Percentiles rank a stretch among this genome's conserved stretches.
These are phyloP conservation scores for Canis aureus DNA, from an alignment of 2,113 vertebrate genomes.

Conservation along the genomic window DNA sequence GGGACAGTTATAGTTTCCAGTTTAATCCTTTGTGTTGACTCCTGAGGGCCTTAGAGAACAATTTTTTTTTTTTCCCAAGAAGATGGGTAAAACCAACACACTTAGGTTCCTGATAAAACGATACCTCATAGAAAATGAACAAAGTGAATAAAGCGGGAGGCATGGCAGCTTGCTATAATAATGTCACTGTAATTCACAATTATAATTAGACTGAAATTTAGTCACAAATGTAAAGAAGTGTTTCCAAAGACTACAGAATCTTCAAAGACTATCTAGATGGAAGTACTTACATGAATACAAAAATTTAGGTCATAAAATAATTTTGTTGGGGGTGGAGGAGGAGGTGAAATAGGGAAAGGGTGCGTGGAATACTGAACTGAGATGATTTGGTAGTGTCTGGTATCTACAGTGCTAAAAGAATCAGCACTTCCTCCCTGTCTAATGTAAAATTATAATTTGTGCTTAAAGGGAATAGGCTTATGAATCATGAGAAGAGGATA, in stretches of 20 bases:
- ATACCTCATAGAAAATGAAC: slow-evolving; percentile 41
- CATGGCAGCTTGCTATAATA: slow-evolving; percentile 51
- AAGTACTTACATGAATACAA: background rate
- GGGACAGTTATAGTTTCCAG: background rate
- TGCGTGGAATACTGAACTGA: background rate
- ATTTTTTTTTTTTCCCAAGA: background rate
- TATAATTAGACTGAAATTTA: slow-evolving; percentile 65
- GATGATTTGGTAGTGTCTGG: background rate
- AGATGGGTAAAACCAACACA: background rate
- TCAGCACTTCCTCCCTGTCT: background rate
- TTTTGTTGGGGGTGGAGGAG: background rate
- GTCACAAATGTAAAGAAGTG: slow-evolving; percentile 42
- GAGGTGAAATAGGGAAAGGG: background rate
- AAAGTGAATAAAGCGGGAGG: slow-evolving; percentile 46
- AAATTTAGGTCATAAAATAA: slow-evolving; percentile 60
- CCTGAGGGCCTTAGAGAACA: slow-evolving; percentile 22
- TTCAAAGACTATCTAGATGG: slow-evolving; percentile 12
- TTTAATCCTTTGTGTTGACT: slow-evolving; percentile 19
- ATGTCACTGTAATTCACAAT: slow-evolving; percentile 59
- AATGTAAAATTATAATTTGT: slow-evolving; percentile 32
- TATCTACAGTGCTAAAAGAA: background rate
- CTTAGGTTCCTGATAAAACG: background rate
- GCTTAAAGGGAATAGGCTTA: slow-evolving; percentile 51
- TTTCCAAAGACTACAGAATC: slow-evolving; percentile 54
- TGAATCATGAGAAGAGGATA: slow-evolving; percentile 49